phyloP scores from a whole-genome alignment of 1,140 invertebrate genomes.

The Octopus bimaculoides region DNA sequence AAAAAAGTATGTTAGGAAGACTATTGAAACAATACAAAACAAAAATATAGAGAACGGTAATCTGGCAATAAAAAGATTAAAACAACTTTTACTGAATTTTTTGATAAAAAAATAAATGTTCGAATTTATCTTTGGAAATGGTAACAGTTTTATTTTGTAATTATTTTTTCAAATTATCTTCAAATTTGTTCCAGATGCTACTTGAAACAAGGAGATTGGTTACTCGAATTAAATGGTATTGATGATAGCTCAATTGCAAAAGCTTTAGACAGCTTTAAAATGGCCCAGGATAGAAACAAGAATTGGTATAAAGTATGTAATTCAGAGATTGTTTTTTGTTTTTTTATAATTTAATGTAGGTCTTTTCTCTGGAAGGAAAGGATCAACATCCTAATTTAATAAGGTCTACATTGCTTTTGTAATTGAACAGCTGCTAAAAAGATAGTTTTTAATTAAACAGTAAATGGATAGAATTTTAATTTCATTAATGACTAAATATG shows the following conservation, averaged over 20 bases:
- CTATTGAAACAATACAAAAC: too few relatives aligned
- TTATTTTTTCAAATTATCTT: too few relatives aligned
- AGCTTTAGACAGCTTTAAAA: slow-evolving; percentile 79
- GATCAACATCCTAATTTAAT: too few relatives aligned
- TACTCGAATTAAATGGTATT: slow-evolving; percentile 44
- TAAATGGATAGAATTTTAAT: too few relatives aligned
- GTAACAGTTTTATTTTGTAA: too few relatives aligned
- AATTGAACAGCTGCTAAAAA: too few relatives aligned
- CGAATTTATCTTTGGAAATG: too few relatives aligned
- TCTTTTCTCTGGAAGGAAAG: neutral
- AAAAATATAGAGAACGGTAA: neutral
- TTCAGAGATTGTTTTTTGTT: too few relatives aligned
- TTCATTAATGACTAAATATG: too few relatives aligned
- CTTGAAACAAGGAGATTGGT: slow-evolving; percentile 55
- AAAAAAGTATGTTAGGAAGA: too few relatives aligned
- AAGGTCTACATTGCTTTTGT: too few relatives aligned
- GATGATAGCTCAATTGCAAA: slow-evolving; percentile 48
- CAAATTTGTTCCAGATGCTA: slow-evolving; percentile 53
- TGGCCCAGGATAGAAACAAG: slow-evolving; percentile 84
- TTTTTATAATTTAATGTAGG: neutral
- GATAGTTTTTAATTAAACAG: too few relatives aligned
- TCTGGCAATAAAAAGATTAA: neutral
- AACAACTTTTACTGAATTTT: neutral
- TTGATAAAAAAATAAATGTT: neutral
- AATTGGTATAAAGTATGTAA: slow-evolving; percentile 62